phyloP scores from a whole-genome alignment of 2,797 vertebrate genomes.

The Sebastes miniatus region DNA sequence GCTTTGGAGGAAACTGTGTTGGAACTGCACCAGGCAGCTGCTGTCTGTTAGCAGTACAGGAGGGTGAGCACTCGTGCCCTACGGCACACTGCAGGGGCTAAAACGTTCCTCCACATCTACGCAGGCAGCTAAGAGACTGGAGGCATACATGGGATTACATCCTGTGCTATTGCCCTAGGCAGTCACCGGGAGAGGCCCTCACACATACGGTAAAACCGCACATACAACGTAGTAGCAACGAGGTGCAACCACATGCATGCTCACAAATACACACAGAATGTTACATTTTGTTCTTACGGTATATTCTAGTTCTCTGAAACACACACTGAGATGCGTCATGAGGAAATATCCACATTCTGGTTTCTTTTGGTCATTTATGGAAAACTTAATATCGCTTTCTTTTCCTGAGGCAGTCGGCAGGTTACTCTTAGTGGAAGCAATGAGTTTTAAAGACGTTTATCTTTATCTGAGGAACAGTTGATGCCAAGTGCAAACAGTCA shows the following conservation, averaged over 20 bases:
- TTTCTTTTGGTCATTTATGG: constrained; percentile 54
- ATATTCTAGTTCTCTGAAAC: constrained; percentile 14
- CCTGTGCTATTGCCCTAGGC: constrained; percentile 77
- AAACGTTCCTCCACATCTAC: constrained; percentile 81
- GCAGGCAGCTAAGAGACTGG: constrained; percentile 79
- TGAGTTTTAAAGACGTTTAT: constrained; percentile 34
- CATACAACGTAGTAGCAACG: constrained; percentile 8
- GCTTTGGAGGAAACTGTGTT: constrained; percentile 38
- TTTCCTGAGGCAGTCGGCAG: constrained; percentile 59
- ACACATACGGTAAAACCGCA: constrained; percentile 34
- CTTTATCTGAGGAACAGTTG: constrained; percentile 38
- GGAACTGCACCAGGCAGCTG: constrained; percentile 46
- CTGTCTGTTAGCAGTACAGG: constrained; percentile 63
- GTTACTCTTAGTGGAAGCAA: constrained; percentile 41
- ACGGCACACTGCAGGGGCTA: constrained; percentile 83
- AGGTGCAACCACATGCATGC: constrained; percentile 36
- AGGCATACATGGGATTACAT: constrained; percentile 81
- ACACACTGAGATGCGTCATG: constrained; percentile 4
- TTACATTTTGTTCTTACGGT: background rate
- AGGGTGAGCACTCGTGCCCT: constrained; percentile 78
- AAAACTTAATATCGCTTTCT: constrained; percentile 33
- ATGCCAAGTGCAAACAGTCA: constrained; percentile 45
- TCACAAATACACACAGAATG: constrained; percentile 32
- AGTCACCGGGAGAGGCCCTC: constrained; percentile 72
- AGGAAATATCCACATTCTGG: constrained; percentile 16